Evolutionary conservation across 2,797 vertebrate genomes (phyloP), one percentile per base, ranked within the genome.

Genomic region (Tokudaia muenninki): DNA sequence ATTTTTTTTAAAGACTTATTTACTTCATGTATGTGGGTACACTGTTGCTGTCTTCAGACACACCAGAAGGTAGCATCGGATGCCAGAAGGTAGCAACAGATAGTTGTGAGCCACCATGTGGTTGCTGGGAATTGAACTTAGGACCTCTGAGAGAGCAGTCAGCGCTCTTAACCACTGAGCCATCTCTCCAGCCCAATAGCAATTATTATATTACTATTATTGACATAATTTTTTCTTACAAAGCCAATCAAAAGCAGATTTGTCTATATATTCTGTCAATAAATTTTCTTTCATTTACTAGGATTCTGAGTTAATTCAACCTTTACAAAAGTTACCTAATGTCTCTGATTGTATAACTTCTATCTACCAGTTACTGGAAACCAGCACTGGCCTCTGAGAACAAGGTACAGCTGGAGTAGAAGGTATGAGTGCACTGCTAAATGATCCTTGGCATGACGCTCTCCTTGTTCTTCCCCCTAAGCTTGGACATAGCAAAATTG

Each of bases 201-300:
- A 63, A 83, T 84, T 74, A 70, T 78, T 78, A 47, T 57, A n/a
- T 70, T 34, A 70, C 34, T n/a, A 70, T 57, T 81, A n/a, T n/a
- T n/a, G n/a, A 22, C 14, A 8, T 34, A 50, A 50, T 78, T 72
- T 72, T 70, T 88, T 61, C 84, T 61, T 57, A 79, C 22, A 91
- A 95, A 95, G 26, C 6, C 67, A 95, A 94, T 24, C 37, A 74
- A 80, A 77, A 63, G 41, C 12, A 92, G 29, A 91, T 89, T 31
- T 93, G 12, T 93, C 37, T 1, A 59, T 61, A 37, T 91, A 44
- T 75, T 82, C 26, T 91, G 91, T 75, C 21, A 86, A 92, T 84
- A 95, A 92, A 87, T 87, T 52, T 22, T 37, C 94, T 47, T 91
- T 93, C 67, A 75, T 83, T 92, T 95, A 87, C 61, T 87, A 10